These are phyloP conservation scores for Crocidura indochinensis DNA, from an alignment of 2,797 vertebrate species.

Conservation along the genomic window DNA sequence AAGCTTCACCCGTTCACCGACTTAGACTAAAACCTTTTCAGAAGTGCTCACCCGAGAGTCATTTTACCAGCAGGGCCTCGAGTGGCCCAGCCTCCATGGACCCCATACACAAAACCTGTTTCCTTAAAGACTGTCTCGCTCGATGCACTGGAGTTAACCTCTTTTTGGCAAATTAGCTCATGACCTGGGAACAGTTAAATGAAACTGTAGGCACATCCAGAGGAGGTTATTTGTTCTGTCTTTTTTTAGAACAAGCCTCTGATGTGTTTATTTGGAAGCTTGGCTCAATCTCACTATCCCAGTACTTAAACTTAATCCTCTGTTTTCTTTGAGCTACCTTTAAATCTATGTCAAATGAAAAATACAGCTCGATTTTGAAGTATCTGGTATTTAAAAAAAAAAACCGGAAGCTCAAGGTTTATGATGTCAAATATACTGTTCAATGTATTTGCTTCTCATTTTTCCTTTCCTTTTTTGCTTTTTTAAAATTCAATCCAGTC, in stretches of 20 bases:
- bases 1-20: conserved; percentile 4
- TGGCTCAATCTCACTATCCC: conserved; percentile 71
- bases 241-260: conserved; percentile 81
- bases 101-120: conserved; percentile 38
- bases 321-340: conserved; percentile 86
- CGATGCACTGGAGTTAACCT: conserved; percentile 74
- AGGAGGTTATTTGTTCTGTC: conserved; percentile 78
- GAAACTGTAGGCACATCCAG: conserved; percentile 73
- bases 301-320: conserved; percentile 81
- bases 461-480: neutral
- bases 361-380: conserved; percentile 79
- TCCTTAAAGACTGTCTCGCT: conserved; percentile 45
- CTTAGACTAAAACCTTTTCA: neutral
- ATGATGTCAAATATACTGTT: conserved; percentile 79
- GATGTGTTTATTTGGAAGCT: conserved; percentile 84
- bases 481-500: conserved; percentile 10
- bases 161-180: conserved; percentile 80
- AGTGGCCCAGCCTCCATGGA: conserved; percentile 7
- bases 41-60: neutral
- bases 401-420: conserved; percentile 78
- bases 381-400: conserved; percentile 63
- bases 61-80: neutral
- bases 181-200: conserved; percentile 81
- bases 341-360: conserved; percentile 72
- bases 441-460: conserved; percentile 76